Evolutionary conservation across 2,113 vertebrate species (phyloP).

Genomic region (Rhodinocichla rosea): DNA sequence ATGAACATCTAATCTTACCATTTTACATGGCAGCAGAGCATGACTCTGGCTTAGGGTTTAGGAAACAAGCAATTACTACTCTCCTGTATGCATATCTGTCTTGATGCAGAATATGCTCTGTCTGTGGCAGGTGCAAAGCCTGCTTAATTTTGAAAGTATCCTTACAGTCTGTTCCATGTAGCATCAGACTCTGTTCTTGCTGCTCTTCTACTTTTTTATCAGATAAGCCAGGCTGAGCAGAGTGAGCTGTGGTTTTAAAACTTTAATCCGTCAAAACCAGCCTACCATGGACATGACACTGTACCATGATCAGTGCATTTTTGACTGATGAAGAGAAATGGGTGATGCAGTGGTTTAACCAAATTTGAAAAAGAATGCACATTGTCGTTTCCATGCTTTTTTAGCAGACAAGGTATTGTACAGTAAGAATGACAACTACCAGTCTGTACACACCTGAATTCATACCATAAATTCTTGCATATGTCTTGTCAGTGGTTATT

Average conservation of each 20-base stretch:
- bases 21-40: background rate
- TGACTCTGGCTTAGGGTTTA: background rate
- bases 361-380: background rate
- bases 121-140: background rate
- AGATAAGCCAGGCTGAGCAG: background rate
- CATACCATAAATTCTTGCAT: background rate
- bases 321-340: background rate
- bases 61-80: background rate
- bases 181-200: background rate
- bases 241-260: background rate
- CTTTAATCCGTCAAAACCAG: background rate
- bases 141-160: background rate
- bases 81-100: background rate
- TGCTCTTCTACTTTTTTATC: background rate
- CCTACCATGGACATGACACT: rapidly evolving
- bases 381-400: background rate
- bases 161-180: background rate
- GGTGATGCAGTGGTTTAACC: background rate
- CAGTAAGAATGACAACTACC: background rate
- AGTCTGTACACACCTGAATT: background rate
- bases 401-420: background rate
- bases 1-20: background rate
- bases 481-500: background rate
- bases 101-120: background rate
- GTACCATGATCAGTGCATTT: background rate